Evolutionary conservation across 2,797 vertebrate species (phyloP), one percentile per base, ranked within the genome.

Genomic region (Vespertilio murinus): DNA sequence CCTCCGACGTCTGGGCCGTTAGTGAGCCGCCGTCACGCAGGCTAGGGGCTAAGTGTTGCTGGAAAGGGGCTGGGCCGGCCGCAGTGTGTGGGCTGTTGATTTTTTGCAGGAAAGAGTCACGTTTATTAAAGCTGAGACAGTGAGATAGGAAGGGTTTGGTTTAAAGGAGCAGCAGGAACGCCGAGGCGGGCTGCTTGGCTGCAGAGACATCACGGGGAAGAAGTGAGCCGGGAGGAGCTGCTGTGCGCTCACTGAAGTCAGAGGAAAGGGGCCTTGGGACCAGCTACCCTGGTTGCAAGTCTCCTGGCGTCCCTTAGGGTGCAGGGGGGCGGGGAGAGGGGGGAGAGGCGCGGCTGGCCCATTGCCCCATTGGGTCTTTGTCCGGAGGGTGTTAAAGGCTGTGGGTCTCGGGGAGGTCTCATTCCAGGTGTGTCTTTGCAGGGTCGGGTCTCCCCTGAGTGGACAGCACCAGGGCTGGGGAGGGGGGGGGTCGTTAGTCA

Each of bases 301-400:
- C 30, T 74, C 42, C 0, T 30, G 71, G 71, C 28, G 42, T 18
- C 45, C 30, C 30, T 23, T 14, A 35, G n/a, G 35, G n/a, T 35
- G 23, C 23, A 42, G 42, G 3, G n/a, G n/a, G 18, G 10, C 12
- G 28, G 64, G 14, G n/a, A 8, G 7, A 18, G n/a, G 33, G 35
- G 65, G 65, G 20, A 14, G 22, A 23, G 47, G 47, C n/a, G n/a
- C n/a, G n/a, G 0, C 1, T 0, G 17, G 20, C 3, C n/a, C n/a
- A n/a, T n/a, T 67, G 65, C 47, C 33, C 74, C 74, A 8, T 12
- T 35, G 74, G 20, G 47, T 52, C 47, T n/a, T 75, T 12, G 6
- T 75, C 74, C 33, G 12, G 30, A 77, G 74, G 47, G 47, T 52
- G 33, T 52, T 77, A 52, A 75, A 77, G n/a, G 11, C 47, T 52